Evolutionary conservation across 2,113 vertebrate genomes (phyloP), one percentile per base, ranked within the genome.

Genomic region (Hyperoodon ampullatus): DNA sequence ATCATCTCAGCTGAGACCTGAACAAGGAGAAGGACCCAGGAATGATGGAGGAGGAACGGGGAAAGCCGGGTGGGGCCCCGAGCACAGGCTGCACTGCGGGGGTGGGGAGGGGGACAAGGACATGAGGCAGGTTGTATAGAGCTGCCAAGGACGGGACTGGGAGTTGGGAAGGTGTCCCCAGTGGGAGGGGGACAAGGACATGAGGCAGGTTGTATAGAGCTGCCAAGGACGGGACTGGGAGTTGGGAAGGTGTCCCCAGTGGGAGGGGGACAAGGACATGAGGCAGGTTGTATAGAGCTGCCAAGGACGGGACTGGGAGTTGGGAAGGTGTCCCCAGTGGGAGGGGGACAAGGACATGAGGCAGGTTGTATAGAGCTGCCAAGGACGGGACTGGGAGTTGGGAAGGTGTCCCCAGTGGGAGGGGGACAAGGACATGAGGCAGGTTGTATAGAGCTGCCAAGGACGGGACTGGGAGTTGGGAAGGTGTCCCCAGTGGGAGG

Each of bases 381-480:
- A 10, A 33, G 26, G 53, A 30, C 19, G 1, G 0, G 2, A 10
- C 3, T 6, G 3, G 24, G 71, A 55, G 39, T 0, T 42, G n/a
- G 33, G 88, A 28, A 82, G 2, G 50, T 11, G n/a, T 30, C 8
- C 28, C 28, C 10, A 5, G 33, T 0, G 33, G 35, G 24, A 5
- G 0, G 9, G 65, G 47, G 15, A 66, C n/a, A 15, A 13, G 39
- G 61, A 33, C 28, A 1, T 0, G 4, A 0, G n/a, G 9, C 8
- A 11, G 23, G 58, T 1, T 61, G 18, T 28, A 24, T 39, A 91
- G 42, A 35, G 14, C 44, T 24, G 68, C 39, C 15, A 10, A 33
- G 26, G 53, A 30, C 19, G 1, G 0, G 2, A 10, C 3, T 6
- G 3, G 24, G 71, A 55, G 39, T 0, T 42, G n/a, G 33, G 88